These are phyloP conservation scores for Pammene aurita DNA, from an alignment of 2,888 invertebrate genomes.

Conservation along the genomic window DNA sequence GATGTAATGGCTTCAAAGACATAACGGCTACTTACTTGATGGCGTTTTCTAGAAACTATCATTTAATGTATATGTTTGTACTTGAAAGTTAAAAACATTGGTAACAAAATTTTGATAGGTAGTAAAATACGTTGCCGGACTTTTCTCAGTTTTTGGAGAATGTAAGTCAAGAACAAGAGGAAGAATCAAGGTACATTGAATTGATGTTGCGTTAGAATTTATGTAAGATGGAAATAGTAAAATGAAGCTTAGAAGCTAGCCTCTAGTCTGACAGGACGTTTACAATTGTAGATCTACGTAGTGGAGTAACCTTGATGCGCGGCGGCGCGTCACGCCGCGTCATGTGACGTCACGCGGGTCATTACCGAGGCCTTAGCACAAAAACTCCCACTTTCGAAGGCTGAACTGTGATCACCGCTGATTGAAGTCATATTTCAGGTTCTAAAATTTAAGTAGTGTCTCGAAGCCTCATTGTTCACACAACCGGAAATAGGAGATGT, in stretches of 20 bases:
- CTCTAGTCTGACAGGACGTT: no score
- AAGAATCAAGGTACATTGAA: no score
- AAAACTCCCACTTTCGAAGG: not conserved
- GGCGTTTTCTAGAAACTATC: not conserved
- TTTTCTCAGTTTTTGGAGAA: no score
- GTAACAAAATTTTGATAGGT: not conserved
- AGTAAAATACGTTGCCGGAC: no score
- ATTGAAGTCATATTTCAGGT: not conserved
- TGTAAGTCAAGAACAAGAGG: no score
- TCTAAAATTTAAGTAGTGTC: no score
- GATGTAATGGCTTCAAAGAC: not conserved
- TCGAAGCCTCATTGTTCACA: no score
- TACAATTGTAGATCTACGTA: no score
- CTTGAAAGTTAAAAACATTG: not conserved
- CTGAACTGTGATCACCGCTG: not conserved
- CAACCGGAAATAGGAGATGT: no score
- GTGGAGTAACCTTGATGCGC: constrained; percentile 11
- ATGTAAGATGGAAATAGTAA: no score
- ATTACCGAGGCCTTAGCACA: constrained; percentile 18
- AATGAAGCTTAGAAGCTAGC: no score
- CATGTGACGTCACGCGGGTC: constrained; percentile 11
- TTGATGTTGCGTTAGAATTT: no score
- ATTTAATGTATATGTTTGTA: not conserved
- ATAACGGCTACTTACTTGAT: not conserved
- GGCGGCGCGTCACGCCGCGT: constrained; percentile 11